Conservation (phyloP, 2,888 invertebrate genomes). For the Andrena trimmerana region DNA sequence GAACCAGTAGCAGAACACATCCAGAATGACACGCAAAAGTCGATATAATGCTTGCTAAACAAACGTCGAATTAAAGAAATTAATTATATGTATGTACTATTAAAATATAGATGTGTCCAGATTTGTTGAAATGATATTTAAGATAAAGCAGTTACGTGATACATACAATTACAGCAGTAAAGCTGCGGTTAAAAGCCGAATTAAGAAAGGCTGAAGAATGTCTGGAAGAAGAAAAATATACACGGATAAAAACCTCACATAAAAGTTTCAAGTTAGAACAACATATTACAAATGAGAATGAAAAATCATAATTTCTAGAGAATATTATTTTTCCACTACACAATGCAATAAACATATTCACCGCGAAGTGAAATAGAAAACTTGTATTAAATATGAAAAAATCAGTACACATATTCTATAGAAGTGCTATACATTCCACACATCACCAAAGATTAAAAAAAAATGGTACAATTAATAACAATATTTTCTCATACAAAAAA, state of each 20-base stretch:
- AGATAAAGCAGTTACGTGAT: conserved; percentile 19
- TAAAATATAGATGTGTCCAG: not conserved
- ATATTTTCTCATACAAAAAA: no score
- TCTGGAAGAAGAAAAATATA: conserved; percentile 36
- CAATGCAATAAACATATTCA: not conserved
- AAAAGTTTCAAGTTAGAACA: not conserved
- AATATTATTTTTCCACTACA: not conserved
- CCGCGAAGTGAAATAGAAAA: not conserved
- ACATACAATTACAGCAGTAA: conserved; percentile 38
- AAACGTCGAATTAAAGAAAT: not conserved
- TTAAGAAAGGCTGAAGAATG: conserved; percentile 33
- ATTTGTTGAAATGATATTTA: not conserved
- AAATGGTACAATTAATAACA: no score
- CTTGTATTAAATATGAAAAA: no score
- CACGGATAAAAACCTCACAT: conserved; percentile 14
- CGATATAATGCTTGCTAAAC: not conserved
- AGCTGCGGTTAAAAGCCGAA: conserved; percentile 37
- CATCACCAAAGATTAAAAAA: no score
- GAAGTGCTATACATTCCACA: no score
- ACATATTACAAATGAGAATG: not conserved
- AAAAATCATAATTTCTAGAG: not conserved
- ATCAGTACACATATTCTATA: no score
- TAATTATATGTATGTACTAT: not conserved
- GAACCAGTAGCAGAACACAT: not conserved
- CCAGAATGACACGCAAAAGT: not conserved